Conservation (phyloP, 2,797 vertebrate genomes). For the Mormyrus proboscirostris region DNA sequence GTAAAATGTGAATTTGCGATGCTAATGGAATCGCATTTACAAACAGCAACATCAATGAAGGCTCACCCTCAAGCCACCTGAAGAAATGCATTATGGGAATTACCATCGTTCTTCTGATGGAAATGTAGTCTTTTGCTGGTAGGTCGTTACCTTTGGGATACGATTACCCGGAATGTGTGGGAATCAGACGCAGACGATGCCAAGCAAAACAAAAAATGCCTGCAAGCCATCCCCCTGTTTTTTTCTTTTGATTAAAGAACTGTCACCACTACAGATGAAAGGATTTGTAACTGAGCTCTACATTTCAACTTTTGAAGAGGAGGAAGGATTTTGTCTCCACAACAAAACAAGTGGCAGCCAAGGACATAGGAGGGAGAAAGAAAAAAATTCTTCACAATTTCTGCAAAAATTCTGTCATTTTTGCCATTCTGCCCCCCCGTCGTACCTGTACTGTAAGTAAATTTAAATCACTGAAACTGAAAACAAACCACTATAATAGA, state of each 20-base stretch:
- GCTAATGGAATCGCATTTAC: slow-evolving; percentile 10
- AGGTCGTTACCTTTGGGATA: slow-evolving; percentile 34
- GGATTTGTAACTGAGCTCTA: slow-evolving; percentile 28
- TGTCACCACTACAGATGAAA: slow-evolving; percentile 35
- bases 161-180: slow-evolving; percentile 29
- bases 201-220: slow-evolving; percentile 22
- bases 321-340: background rate
- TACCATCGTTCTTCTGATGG: slow-evolving; percentile 19
- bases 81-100: slow-evolving; percentile 28
- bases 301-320: slow-evolving; percentile 14
- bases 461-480: background rate
- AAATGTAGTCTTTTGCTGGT: slow-evolving; percentile 35
- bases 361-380: background rate
- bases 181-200: slow-evolving; percentile 25
- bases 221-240: background rate
- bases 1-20: background rate
- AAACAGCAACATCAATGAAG: slow-evolving; percentile 24
- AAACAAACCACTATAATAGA: background rate
- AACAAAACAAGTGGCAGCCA: background rate
- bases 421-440: background rate
- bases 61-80: slow-evolving; percentile 31
- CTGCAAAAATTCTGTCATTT: background rate
- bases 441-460: background rate
- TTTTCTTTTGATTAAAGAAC: slow-evolving; percentile 21
- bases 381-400: background rate